Conservation (phyloP, 2,888 invertebrate species). For the Lasioglossum morio region DNA sequence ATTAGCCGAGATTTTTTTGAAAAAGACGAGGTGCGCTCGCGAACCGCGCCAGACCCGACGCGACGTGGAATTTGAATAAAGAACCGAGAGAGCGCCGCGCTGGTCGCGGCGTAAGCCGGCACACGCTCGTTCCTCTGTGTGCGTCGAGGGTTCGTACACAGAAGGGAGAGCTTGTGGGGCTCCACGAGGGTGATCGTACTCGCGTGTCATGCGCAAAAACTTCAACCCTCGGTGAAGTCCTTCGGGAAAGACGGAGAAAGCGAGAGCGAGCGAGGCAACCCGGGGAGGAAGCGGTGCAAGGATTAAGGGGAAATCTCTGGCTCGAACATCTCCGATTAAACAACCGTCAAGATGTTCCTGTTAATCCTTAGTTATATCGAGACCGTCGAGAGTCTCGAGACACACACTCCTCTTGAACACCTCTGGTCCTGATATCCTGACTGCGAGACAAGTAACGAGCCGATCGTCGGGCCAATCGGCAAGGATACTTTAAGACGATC, state of each 20-base stretch:
- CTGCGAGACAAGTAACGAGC: neutral
- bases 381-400: neutral
- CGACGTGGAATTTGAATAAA: conserved; percentile 75
- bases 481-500: conserved; percentile 8
- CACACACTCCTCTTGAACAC: neutral
- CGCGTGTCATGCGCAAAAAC: conserved; percentile 80
- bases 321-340: neutral
- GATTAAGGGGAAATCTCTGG: conserved; percentile 44
- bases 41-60: conserved; percentile 39
- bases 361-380: neutral
- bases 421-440: neutral
- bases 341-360: neutral
- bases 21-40: neutral
- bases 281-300: conserved; percentile 11
- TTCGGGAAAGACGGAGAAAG: conserved; percentile 23
- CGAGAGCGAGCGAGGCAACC: neutral
- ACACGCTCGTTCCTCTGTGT: conserved; percentile 29
- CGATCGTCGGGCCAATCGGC: neutral
- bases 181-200: conserved; percentile 78
- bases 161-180: conserved; percentile 62
- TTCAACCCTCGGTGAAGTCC: conserved; percentile 65
- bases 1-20: conserved; percentile 30
- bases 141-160: conserved; percentile 39
- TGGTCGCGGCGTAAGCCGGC: conserved; percentile 44
- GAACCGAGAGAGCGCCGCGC: conserved; percentile 60